These are phyloP conservation scores for Sialia sialis DNA, from an alignment of 2,113 vertebrate species.

Conservation along the genomic window DNA sequence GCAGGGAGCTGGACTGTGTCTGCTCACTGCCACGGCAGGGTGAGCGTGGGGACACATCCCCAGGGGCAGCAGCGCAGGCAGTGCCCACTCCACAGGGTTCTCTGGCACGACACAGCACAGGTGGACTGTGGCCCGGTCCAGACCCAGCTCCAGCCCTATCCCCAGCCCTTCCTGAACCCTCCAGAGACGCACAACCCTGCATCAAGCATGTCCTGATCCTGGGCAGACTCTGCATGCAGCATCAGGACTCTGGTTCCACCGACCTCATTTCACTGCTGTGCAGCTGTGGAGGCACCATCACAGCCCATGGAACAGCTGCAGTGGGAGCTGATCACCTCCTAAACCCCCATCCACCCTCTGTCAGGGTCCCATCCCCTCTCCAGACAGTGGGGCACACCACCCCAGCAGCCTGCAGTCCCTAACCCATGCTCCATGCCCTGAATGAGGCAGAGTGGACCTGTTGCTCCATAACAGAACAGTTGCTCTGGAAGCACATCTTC, in stretches of 20 bases:
- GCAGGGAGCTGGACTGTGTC: accelerated
- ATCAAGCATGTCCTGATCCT: accelerated
- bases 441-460: accelerated
- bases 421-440: neutral
- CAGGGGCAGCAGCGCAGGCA: accelerated
- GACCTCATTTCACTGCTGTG: neutral
- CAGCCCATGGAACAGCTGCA: neutral
- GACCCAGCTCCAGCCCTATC: neutral
- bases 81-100: accelerated
- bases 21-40: accelerated
- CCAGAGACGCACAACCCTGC: accelerated
- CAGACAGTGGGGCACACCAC: neutral
- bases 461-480: accelerated
- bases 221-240: neutral
- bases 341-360: neutral
- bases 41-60: accelerated
- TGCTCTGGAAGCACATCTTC: accelerated
- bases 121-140: neutral
- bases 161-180: neutral
- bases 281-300: neutral
- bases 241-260: neutral
- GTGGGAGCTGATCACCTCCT: too few relatives aligned
- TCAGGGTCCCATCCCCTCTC: neutral
- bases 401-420: neutral
- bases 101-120: neutral